A percentile compares a stretch with the other conserved stretches of the same genome.
Evolutionary conservation across 92 coral and sea anemone genomes (phyloP).

Genomic region (Diadumene lineata): DNA sequence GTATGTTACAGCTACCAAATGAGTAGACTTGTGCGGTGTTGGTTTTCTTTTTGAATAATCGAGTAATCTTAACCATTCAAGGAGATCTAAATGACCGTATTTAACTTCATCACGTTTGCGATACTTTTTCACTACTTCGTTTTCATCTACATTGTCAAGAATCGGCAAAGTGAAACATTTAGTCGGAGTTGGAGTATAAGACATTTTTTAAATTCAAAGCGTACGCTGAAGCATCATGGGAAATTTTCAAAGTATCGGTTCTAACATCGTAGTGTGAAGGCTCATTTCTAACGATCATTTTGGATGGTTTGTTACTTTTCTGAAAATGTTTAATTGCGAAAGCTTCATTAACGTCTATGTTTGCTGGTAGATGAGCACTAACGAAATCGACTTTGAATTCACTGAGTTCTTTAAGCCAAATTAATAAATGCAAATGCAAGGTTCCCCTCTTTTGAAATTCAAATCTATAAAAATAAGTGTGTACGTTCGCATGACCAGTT

Average conservation of each 20-base stretch:
- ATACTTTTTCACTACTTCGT: not conserved
- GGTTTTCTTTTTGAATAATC: not conserved
- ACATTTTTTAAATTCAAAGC: too few relatives aligned
- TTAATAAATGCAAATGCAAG: constrained; percentile 46
- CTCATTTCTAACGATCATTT: too few relatives aligned
- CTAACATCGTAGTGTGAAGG: too few relatives aligned
- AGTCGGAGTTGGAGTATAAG: too few relatives aligned
- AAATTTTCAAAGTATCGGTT: too few relatives aligned
- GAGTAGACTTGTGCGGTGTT: not conserved
- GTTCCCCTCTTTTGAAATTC: constrained; percentile 46
- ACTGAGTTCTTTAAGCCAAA: constrained; percentile 35
- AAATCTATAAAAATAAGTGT: constrained; percentile 30
- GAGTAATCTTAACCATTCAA: constrained; percentile 13
- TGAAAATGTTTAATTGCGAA: not conserved
- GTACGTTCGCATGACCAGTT: not conserved
- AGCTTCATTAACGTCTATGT: not conserved
- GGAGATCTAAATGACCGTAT: not conserved
- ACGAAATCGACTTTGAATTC: constrained; percentile 7
- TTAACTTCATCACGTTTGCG: not conserved
- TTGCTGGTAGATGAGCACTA: not conserved
- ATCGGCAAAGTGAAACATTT: not conserved
- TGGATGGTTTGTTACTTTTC: too few relatives aligned
- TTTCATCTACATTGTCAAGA: not conserved
- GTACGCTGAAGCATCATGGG: too few relatives aligned
- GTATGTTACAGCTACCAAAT: constrained; percentile 16